Evolutionary conservation across 30 jellyfish, hydroid and myxozoan species (phyloP).

Genomic region (Pseudorhiza aurosa): DNA sequence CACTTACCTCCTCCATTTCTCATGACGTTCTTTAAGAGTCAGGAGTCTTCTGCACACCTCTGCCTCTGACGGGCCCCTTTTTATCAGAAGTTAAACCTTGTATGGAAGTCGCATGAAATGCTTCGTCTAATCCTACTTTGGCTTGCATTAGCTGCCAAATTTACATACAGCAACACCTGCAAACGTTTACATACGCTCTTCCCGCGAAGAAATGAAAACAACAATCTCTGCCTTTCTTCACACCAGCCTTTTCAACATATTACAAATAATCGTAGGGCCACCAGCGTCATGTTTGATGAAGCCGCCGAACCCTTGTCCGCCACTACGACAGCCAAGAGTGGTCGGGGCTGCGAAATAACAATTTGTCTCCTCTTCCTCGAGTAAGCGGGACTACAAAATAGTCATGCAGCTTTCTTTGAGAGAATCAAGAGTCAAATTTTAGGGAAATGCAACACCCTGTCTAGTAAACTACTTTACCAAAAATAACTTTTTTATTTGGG

Average conservation of each 20-base stretch:
- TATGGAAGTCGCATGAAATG: slow-evolving; percentile 12
- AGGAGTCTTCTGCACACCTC: slow-evolving; percentile 3
- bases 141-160: slow-evolving; percentile 56
- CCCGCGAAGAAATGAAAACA: slow-evolving; percentile 56
- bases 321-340: no score
- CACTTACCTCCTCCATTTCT: slow-evolving; percentile 60
- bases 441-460: no score
- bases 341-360: no score
- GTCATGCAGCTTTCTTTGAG: no score
- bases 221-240: slow-evolving; percentile 44
- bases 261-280: slow-evolving; percentile 18
- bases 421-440: no score
- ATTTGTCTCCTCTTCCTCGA: no score
- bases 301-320: slow-evolving; percentile 36
- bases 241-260: slow-evolving; percentile 50
- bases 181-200: slow-evolving; percentile 66
- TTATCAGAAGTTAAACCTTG: neutral
- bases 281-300: slow-evolving; percentile 8
- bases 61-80: neutral
- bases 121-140: slow-evolving; percentile 25
- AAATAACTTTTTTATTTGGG: no score
- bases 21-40: neutral
- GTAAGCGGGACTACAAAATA: no score
- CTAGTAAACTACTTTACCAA: no score
- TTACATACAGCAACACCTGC: slow-evolving; percentile 68